Evolutionary conservation across 2,888 invertebrate genomes (phyloP), one percentile per base, ranked within the genome.

Genomic region (Sericinus montela): DNA sequence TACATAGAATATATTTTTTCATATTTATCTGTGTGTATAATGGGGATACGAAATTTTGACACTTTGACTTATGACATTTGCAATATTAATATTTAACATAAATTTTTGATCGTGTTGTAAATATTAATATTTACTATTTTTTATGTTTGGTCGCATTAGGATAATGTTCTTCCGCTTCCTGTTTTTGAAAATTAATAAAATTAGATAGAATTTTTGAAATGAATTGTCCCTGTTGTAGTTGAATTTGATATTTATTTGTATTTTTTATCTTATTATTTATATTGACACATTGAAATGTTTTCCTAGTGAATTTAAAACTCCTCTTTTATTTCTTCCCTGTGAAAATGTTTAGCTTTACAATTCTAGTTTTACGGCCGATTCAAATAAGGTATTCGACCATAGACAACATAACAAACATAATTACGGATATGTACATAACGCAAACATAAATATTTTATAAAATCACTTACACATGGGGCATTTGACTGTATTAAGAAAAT

Each of bases 1-100:
- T 65, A 64, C 54, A 75, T 75, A 75, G 69, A 80, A 69, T 78
- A 78, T 85, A 85, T 83, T 80, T 85, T 85, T 85, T 79, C 81
- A 77, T 75, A 78, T 63, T 65, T 64, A 63, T 58, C 59, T 67
- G 60, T 60, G 53, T 58, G 48, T 60, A 57, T 49, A 49, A 47
- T 48, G 10, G 38, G n/a, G 52, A 55, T 51, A 57, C 52, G 59
- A 50, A 59, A 56, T 54, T 59, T 59, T 65, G 65, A 77, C 74
- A 78, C 67, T 25, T 25, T 68, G 65, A 79, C 76, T 80, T 82
- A 80, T 77, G 80, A 82, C 67, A 72, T 67, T 71, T 72, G 84
- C 84, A 84, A 83, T 85, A 83, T 75, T 75, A 72, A 67, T 67
- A 50, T 69, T 77, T 47, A 47, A 40, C 9, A 23, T 50, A 45